Percentiles rank a stretch among this genome's conserved stretches.
Conservation (phyloP, 1,140 invertebrate genomes). For the Limonius californicus region DNA sequence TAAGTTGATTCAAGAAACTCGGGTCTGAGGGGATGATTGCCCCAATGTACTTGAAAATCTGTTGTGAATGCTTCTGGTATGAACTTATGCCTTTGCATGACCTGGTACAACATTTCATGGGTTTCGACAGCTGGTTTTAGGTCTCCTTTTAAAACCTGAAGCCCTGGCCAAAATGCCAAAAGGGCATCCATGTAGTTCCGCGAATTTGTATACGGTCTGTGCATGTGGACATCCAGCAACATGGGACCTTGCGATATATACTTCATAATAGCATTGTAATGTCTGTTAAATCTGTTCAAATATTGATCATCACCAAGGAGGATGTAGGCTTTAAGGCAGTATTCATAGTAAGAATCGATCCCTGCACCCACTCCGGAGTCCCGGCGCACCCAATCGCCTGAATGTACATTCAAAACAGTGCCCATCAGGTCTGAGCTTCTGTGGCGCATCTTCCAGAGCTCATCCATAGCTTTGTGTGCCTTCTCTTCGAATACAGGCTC, state of each 20-base stretch:
- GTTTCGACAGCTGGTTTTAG: conserved; percentile 95
- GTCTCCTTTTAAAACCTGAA: conserved; percentile 92
- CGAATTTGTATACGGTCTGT: conserved; percentile 89
- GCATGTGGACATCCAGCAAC: conserved; percentile 98
- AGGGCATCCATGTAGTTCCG: conserved; percentile 97
- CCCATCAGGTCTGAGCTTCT: conserved; percentile 90
- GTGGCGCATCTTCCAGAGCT: conserved; percentile 91
- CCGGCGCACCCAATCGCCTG: conserved; percentile 93
- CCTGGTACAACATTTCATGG: conserved; percentile 95
- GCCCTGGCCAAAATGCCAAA: conserved; percentile 95
- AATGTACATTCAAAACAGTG: conserved; percentile 93
- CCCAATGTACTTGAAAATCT: conserved; percentile 97
- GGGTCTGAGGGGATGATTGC: conserved; percentile 92
- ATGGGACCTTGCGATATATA: conserved; percentile 94
- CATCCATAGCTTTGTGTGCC: conserved; percentile 94
- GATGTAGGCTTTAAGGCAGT: conserved; percentile 91
- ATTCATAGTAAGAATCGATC: conserved; percentile 98
- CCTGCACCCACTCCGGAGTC: conserved; percentile 98
- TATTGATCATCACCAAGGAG: conserved; percentile 84
- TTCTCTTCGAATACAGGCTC: conserved; percentile 93
- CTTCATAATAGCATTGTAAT: conserved; percentile 98
- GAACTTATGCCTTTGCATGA: conserved; percentile 95
- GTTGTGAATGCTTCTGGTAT: conserved; percentile 96
- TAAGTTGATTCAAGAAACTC: conserved; percentile 99
- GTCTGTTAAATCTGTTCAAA: conserved; percentile 88